A percentile compares a stretch with the other conserved stretches of the same genome.
Evolutionary conservation across 2,797 vertebrate genomes (phyloP).

Genomic region (Pygocentrus nattereri): DNA sequence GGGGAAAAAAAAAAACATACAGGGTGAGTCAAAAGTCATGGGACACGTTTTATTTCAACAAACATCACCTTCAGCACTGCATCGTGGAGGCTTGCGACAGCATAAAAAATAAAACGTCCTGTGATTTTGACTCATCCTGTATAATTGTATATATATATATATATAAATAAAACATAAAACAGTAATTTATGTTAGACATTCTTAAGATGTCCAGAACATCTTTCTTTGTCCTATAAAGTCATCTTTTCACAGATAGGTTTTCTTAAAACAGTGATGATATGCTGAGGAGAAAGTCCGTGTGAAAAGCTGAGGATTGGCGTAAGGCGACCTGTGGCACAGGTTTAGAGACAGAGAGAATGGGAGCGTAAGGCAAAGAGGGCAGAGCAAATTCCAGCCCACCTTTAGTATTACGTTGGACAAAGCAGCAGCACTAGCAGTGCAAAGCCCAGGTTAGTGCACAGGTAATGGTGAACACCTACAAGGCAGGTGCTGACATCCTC

Average conservation of each 20-base stretch:
- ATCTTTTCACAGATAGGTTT: neutral
- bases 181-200: neutral
- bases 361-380: slow-evolving; percentile 42
- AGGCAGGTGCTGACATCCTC: slow-evolving; percentile 30
- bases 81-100: too few relatives aligned
- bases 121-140: too few relatives aligned
- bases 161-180: too few relatives aligned
- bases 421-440: slow-evolving; percentile 29
- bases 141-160: too few relatives aligned
- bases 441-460: slow-evolving; percentile 41
- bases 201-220: neutral
- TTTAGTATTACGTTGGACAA: slow-evolving; percentile 16
- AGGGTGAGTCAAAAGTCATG: too few relatives aligned
- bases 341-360: slow-evolving; percentile 33
- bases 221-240: neutral
- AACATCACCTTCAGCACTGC: too few relatives aligned
- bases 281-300: neutral
- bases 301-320: slow-evolving; percentile 14
- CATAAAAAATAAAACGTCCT: too few relatives aligned
- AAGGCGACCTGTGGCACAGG: slow-evolving; percentile 18
- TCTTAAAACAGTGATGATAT: neutral
- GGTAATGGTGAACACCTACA: slow-evolving; percentile 8
- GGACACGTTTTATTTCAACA: too few relatives aligned
- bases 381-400: slow-evolving; percentile 9
- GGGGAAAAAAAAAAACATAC: too few relatives aligned